Conservation (phyloP, 2,888 invertebrate species). For the Phalera bucephala region DNA sequence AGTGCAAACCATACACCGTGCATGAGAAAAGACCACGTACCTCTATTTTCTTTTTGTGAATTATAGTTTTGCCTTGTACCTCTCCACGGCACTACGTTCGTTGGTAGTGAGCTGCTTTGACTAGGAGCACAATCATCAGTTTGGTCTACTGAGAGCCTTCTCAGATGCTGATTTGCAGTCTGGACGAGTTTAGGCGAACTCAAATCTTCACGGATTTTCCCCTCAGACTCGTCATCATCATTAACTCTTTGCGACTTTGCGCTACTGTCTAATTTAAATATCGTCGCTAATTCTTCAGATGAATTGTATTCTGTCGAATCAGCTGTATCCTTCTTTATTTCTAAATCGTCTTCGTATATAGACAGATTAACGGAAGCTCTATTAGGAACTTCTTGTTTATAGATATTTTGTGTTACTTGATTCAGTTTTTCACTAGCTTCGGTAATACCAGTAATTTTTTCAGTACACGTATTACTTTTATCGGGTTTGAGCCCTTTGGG, state of each 20-base stretch:
- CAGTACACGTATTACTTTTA: constrained; percentile 27
- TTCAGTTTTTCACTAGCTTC: constrained; percentile 61
- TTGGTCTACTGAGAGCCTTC: constrained; percentile 68
- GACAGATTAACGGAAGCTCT: constrained; percentile 68
- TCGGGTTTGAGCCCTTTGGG: constrained; percentile 45
- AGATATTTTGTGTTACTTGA: constrained; percentile 48
- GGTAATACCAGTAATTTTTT: constrained; percentile 49
- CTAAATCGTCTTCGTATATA: constrained; percentile 72
- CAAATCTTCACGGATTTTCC: constrained; percentile 58
- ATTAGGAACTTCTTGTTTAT: constrained; percentile 45
- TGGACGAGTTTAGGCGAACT: constrained; percentile 77
- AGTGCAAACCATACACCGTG: constrained; percentile 75
- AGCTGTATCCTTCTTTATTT: constrained; percentile 61
- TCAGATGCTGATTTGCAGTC: constrained; percentile 70
- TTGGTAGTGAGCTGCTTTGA: constrained; percentile 75
- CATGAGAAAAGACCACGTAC: constrained; percentile 74
- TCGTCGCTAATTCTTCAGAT: constrained; percentile 85
- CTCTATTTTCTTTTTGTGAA: constrained; percentile 77
- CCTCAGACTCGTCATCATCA: constrained; percentile 42
- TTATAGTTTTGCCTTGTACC: constrained; percentile 68
- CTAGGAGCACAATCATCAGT: constrained; percentile 65
- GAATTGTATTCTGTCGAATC: constrained; percentile 85
- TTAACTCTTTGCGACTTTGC: constrained; percentile 33
- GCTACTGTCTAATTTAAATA: constrained; percentile 76
- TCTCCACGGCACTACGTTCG: constrained; percentile 75